Conservation (phyloP, 2,113 vertebrate genomes). For the Nycticorax nycticorax region DNA sequence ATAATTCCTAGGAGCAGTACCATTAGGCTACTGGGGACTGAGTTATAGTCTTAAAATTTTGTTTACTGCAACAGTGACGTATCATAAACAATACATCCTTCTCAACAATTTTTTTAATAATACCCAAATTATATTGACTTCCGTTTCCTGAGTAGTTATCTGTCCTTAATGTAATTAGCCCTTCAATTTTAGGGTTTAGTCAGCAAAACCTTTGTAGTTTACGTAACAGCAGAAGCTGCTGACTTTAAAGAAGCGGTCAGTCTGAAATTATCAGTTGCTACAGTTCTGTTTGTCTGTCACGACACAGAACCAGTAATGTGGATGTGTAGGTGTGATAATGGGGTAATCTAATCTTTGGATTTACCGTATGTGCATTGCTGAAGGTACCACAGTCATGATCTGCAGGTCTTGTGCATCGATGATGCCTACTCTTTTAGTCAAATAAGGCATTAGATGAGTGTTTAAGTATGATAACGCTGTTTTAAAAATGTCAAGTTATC, state of each 20-base stretch:
- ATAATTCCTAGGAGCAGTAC: background rate
- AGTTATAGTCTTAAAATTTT: background rate
- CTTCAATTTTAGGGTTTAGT: background rate
- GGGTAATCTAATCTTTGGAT: background rate
- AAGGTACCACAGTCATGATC: background rate
- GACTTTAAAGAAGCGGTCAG: background rate
- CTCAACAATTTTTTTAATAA: background rate
- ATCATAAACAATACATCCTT: background rate
- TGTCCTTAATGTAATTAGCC: background rate
- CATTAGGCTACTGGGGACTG: background rate
- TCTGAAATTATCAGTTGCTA: background rate
- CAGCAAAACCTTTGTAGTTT: background rate
- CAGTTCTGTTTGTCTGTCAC: background rate
- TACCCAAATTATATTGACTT: background rate
- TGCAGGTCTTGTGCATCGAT: background rate
- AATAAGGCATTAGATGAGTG: background rate
- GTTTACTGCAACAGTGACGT: background rate
- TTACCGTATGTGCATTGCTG: background rate
- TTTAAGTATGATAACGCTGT: background rate
- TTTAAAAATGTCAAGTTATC: background rate
- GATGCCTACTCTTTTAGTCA: background rate
- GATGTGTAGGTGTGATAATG: background rate
- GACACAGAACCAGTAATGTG: fast-evolving
- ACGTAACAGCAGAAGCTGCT: background rate
- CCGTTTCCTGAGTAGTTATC: background rate